Percentiles rank a stretch among this genome's conserved stretches.
Evolutionary conservation across 2,888 invertebrate genomes (phyloP).

Genomic region (Biston stratarius): DNA sequence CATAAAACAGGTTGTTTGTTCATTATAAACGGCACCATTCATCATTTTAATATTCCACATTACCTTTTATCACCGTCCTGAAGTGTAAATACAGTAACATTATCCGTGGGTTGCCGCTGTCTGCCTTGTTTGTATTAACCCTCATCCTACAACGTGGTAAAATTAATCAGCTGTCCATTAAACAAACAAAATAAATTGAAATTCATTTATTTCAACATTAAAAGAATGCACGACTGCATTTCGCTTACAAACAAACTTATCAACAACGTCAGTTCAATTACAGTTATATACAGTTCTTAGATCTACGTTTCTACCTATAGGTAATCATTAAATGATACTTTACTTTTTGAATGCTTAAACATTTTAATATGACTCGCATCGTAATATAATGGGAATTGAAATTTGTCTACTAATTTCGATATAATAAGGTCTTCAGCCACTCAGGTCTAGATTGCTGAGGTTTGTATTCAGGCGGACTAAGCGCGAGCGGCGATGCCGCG

Average conservation of each 20-base stretch:
- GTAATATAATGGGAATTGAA: constrained; percentile 41
- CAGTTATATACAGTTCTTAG: constrained; percentile 69
- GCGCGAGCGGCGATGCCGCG: constrained; percentile 74
- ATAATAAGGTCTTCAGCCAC: constrained; percentile 78
- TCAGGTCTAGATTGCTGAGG: constrained; percentile 75
- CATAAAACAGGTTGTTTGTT: constrained; percentile 21
- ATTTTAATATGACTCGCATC: constrained; percentile 38
- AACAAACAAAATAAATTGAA: constrained; percentile 52
- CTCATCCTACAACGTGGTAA: constrained; percentile 20
- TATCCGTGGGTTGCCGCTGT: constrained; percentile 15
- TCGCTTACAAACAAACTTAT: constrained; percentile 77
- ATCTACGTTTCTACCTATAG: constrained; percentile 47
- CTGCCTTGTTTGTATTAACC: constrained; percentile 17
- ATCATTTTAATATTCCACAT: constrained; percentile 29
- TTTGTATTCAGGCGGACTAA: constrained; percentile 77
- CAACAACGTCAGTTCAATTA: constrained; percentile 74
- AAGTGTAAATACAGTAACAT: constrained; percentile 24
- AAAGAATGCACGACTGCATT: constrained; percentile 72
- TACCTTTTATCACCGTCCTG: constrained; percentile 19
- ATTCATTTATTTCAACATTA: constrained; percentile 81
- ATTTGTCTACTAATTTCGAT: constrained; percentile 72
- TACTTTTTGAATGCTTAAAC: constrained; percentile 47
- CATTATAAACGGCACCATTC: constrained; percentile 26
- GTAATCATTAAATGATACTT: constrained; percentile 50
- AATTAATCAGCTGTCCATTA: constrained; percentile 33